Conservation (phyloP, 2,888 invertebrate genomes). For the Nemotelus pantherinus region DNA sequence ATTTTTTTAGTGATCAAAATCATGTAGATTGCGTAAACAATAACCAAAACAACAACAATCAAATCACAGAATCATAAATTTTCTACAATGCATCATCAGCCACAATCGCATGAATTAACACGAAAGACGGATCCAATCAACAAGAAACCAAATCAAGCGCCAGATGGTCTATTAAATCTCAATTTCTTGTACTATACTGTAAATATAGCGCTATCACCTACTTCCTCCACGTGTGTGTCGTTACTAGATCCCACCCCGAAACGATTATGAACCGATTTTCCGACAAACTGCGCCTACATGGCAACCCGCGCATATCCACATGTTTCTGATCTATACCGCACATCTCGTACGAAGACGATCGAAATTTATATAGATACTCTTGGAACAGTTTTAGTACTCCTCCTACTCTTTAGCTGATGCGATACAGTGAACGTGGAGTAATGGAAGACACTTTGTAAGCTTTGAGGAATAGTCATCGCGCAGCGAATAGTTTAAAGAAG, state of each 20-base stretch:
- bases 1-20: too few relatives aligned
- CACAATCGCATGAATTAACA: neutral
- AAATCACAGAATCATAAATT: too few relatives aligned
- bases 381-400: constrained; percentile 16
- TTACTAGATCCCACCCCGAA: neutral
- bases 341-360: neutral
- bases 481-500: neutral
- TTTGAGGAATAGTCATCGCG: neutral
- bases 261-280: constrained; percentile 8
- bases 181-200: constrained; percentile 20
- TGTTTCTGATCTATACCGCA: constrained; percentile 22
- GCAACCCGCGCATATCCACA: constrained; percentile 29
- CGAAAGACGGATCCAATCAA: constrained; percentile 10
- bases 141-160: constrained; percentile 16
- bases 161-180: constrained; percentile 27
- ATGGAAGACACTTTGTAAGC: neutral
- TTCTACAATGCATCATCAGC: too few relatives aligned
- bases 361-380: constrained; percentile 20
- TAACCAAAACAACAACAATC: too few relatives aligned
- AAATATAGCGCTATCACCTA: constrained; percentile 28
- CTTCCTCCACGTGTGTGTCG: constrained; percentile 8
- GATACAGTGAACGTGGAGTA: neutral
- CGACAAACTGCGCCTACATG: constrained; percentile 42
- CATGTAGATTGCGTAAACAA: too few relatives aligned
- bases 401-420: neutral